phyloP scores from a whole-genome alignment of 2,113 vertebrate species.

The Platichthys stellatus region DNA sequence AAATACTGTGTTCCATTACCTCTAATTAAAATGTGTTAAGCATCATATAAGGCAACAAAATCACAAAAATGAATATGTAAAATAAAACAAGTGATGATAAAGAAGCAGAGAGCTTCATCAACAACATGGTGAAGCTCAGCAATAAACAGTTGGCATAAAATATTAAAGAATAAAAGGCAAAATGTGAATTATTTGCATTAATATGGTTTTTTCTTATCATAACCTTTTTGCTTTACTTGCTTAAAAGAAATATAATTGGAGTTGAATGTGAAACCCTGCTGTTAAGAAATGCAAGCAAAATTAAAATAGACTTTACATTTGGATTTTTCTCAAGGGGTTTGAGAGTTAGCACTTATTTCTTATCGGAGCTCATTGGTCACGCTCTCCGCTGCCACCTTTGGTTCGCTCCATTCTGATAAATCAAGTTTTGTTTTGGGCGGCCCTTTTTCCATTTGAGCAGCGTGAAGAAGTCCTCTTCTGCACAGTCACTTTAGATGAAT shows the following conservation, averaged over 20 bases:
- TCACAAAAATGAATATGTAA: no score
- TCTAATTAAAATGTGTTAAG: no score
- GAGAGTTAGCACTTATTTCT: conserved; percentile 39
- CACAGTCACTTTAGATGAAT: conserved; percentile 56
- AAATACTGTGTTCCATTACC: no score
- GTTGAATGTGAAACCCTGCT: conserved; percentile 8
- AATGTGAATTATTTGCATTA: background rate
- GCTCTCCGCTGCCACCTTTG: conserved; percentile 35
- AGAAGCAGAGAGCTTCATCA: background rate
- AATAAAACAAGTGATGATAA: no score
- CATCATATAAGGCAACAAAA: no score
- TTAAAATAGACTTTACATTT: conserved; percentile 32
- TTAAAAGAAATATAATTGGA: conserved; percentile 6
- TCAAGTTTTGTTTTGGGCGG: conserved; percentile 50
- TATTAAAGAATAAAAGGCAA: background rate
- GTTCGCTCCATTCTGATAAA: conserved; percentile 44
- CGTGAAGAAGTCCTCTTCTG: conserved; percentile 31
- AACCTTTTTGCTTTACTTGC: conserved; percentile 43
- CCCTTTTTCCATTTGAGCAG: conserved; percentile 52
- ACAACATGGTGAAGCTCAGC: background rate
- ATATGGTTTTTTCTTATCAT: background rate
- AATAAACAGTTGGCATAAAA: background rate
- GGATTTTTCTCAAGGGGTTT: conserved; percentile 38
- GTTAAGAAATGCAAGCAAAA: conserved; percentile 30
- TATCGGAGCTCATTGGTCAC: conserved; percentile 47